Percentiles rank a stretch among this genome's conserved stretches.
Conservation (phyloP, 2,797 vertebrate species). For the Agapornis canus region DNA sequence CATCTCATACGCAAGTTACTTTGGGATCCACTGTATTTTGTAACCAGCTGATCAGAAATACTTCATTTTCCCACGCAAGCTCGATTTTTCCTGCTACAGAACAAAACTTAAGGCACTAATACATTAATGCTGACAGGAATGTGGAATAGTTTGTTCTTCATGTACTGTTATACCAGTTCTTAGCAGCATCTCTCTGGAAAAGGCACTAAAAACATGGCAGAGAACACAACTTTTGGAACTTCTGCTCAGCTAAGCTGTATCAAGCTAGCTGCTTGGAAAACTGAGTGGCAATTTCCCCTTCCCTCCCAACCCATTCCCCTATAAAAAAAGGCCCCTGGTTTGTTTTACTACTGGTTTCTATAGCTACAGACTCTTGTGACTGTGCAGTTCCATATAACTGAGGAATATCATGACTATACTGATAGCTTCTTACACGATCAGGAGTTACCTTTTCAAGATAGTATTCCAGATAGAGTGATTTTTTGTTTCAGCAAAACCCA, state of each 20-base stretch:
- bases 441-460: background rate
- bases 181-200: conserved; percentile 57
- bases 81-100: background rate
- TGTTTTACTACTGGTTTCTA: background rate
- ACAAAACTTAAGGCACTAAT: conserved; percentile 70
- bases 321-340: conserved; percentile 67
- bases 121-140: conserved; percentile 45
- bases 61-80: background rate
- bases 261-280: background rate
- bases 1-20: background rate
- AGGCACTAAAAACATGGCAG: conserved; percentile 61
- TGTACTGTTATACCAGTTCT: background rate
- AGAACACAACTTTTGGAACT: background rate
- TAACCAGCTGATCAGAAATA: background rate
- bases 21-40: background rate
- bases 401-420: background rate
- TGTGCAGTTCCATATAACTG: background rate
- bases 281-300: background rate
- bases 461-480: background rate
- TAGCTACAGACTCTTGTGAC: background rate
- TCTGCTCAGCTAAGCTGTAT: background rate
- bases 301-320: background rate
- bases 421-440: background rate
- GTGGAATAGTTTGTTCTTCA: conserved; percentile 30
- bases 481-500: conserved; percentile 50